Base-by-base conservation (phyloP, 2,888 invertebrate species). In the Amphimallon solstitiale region DNA sequence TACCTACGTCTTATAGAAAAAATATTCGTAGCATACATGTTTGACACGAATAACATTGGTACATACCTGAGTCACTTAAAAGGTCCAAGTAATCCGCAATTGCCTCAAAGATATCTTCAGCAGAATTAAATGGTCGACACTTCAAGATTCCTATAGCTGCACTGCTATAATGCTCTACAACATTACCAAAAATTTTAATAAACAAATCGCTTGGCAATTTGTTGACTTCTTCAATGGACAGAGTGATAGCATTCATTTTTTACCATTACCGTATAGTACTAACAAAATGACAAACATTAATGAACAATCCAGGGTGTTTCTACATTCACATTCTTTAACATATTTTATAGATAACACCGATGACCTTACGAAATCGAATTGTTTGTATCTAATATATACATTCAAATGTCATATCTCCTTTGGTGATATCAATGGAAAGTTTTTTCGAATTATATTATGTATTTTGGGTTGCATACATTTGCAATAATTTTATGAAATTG, bases 151-250 rank as follows among this genome's bases (percentile, higher is more conserved):
- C 75, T 40, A 77, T 78, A 0, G 88, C 86, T 17, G 87, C 88
- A 67, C 84, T 84, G 6, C 84, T 81, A 74, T 84, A 87, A 66
- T 87, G 80, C 75, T 90, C 89, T 61, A 89, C 85, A n/a, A 88
- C 86, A 80, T 89, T 89, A 15, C 84, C 84, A 76, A 89, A 89
- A 61, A 86, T 78, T 75, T 83, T 81, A 68, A 85, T 84, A 77
- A 89, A 89, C 68, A 86, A 82, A 46, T 86, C 84, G 48, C 78
- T 81, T 48, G 80, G 78, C 71, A 88, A 77, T 54, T 79, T 81
- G 77, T 89, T 89, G 0, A 88, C 85, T 76, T 87, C 85, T 34
- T 80, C 76, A 63, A 89, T 82, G 66, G 79, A 80, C 61, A 83
- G 71, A 60, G 69, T 68, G 52, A 73, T 70, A 14, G 68, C 70